Percentiles rank a stretch among this genome's conserved stretches.
Evolutionary conservation across 2,888 invertebrate species (phyloP).

Genomic region (Oscheius sp.): DNA sequence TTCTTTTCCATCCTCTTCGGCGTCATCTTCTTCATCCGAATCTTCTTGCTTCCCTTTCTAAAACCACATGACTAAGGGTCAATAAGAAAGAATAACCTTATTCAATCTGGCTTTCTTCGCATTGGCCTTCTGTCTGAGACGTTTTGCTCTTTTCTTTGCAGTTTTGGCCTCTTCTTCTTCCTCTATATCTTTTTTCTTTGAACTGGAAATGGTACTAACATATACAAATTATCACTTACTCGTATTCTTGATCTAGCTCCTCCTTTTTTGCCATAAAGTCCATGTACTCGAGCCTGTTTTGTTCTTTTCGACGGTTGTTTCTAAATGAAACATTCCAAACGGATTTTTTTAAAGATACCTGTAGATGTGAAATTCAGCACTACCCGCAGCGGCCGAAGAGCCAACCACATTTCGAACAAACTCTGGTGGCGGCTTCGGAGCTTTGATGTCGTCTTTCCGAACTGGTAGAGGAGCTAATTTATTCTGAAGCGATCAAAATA

Average conservation of each 20-base stretch:
- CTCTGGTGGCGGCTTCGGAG: slow-evolving; percentile 86
- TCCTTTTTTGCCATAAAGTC: slow-evolving; percentile 89
- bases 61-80: neutral
- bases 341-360: slow-evolving; percentile 78
- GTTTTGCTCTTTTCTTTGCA: slow-evolving; percentile 89
- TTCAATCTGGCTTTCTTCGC: slow-evolving; percentile 48
- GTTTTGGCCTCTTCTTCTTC: slow-evolving; percentile 64
- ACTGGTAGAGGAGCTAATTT: slow-evolving; percentile 90
- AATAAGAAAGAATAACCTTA: slow-evolving; percentile 28
- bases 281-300: slow-evolving; percentile 92
- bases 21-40: slow-evolving; percentile 33
- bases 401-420: slow-evolving; percentile 99
- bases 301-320: slow-evolving; percentile 92
- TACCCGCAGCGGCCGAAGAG: slow-evolving; percentile 98
- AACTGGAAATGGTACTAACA: slow-evolving; percentile 29
- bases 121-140: slow-evolving; percentile 74
- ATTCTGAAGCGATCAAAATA: slow-evolving; percentile 79
- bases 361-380: slow-evolving; percentile 99
- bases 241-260: slow-evolving; percentile 85
- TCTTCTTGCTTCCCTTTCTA: slow-evolving; percentile 36
- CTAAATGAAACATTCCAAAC: slow-evolving; percentile 79
- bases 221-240: slow-evolving; percentile 77
- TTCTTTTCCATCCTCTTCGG: slow-evolving; percentile 32
- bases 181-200: slow-evolving; percentile 77
- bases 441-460: slow-evolving; percentile 80